Base-by-base conservation (phyloP, 23 tunicate species). In the Trididemnum clinides region DNA sequence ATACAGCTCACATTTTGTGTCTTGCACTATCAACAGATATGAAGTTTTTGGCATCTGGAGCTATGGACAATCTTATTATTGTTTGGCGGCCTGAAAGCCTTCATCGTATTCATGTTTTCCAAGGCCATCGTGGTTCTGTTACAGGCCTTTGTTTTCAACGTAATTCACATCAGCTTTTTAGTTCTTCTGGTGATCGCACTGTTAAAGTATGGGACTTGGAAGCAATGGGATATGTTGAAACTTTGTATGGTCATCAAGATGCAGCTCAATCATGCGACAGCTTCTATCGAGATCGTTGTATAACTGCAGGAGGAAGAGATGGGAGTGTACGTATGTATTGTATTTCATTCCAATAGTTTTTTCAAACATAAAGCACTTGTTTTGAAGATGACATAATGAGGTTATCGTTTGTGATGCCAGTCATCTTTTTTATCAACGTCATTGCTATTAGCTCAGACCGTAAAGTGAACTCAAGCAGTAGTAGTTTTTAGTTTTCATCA, bases 121-220 rank as follows among this genome's bases (percentile, higher is more conserved):
- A 79, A 51, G 98, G 98, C 18, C 98, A 94, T 65, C 81, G 94
- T 23, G 80, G 39, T 44, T 34, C 79, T 27, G 90, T 94, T 5
- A 51, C 83, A 65, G 98, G 98, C 21, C 69, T 94, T 26, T 84
- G 90, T 33, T 88, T 92, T 84, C 90, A 94, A 7, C 38, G 76
- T 39, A 86, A 86, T 30, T 88, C 98, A 0, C 90, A 85, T 50
- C 94, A 94, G 65, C 85, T 94, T 0, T 94, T 89, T 54, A 82
- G 89, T 39, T 25, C 82, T 0, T 85, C 94, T 2, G 65, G 63
- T 73, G 98, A 94, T 81, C 85, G 90, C 20, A 85, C 95, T 36
- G 90, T 89, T 36, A 94, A 95, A 54, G 95, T 95, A 0, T 97
- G 99, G 99, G 89, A 97, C 76, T 64, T 92, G 12, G 97, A 93